Evolutionary conservation across 1,140 invertebrate genomes (phyloP), one percentile per base, ranked within the genome.

Genomic region (Zaprionus inermis): DNA sequence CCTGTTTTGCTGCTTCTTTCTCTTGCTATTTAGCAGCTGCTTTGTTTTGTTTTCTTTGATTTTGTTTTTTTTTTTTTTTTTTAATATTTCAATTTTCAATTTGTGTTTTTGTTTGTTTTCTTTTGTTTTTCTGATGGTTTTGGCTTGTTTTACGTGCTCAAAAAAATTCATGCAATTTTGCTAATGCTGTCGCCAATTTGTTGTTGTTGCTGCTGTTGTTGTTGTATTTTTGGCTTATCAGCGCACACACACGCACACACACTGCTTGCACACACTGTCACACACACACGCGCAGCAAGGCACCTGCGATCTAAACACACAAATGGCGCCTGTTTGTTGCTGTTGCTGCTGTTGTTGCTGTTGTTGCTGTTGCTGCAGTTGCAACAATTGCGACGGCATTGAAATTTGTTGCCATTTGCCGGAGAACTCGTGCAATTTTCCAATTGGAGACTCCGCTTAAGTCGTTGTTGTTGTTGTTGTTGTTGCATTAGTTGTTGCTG

Each of bases 101-200:
- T 28, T 28, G 24, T 28, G 1, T 24, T 24, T 24, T 2, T 24
- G 22, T 24, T 24, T 24, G 22, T 24, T 24, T 24, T 1, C 22
- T 2, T 44, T 54, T 7, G 20, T 55, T 41, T 70, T 75, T n/a
- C n/a, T n/a, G n/a, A n/a, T n/a, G n/a, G n/a, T n/a, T n/a, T n/a
- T n/a, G n/a, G n/a, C n/a, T n/a, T n/a, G n/a, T n/a, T n/a, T 76
- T 86, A 85, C 82, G 82, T 88, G 82, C 82, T 70, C 81, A 85
- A 85, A 85, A 85, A 85, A 85, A 85, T 86, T 52, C 83, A 76
- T 78, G n/a, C 36, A 64, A 71, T 52, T 82, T 68, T 58, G 41
- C 55, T 78, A 38, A 16, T 70, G 34, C 36, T 76, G 22, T 72
- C 24, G 38, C 63, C 57, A 49, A 72, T 63, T 61, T 61, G 57